phyloP scores from a whole-genome alignment of 2,888 invertebrate species.

The Drosophila phalerata region DNA sequence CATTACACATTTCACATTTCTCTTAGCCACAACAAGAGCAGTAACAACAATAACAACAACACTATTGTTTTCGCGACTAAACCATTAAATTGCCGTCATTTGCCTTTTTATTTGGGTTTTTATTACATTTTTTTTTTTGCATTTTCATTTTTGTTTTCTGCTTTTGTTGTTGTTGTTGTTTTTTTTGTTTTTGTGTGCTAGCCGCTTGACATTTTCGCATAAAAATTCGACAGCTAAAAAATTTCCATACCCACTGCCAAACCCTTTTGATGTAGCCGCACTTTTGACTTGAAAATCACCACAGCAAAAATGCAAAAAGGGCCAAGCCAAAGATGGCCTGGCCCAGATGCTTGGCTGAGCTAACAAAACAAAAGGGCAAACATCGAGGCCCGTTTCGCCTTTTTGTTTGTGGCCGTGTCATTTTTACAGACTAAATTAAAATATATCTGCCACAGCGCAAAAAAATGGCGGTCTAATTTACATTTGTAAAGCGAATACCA shows the following conservation, averaged over 20 bases:
- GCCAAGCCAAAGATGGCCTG: slow-evolving; percentile 46
- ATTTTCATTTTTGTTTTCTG: slow-evolving; percentile 39
- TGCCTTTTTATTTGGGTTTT: slow-evolving; percentile 73
- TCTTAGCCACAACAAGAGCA: slow-evolving; percentile 39
- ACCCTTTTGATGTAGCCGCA: slow-evolving; percentile 77
- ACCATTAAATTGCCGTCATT: slow-evolving; percentile 78
- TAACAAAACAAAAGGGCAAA: slow-evolving; percentile 73
- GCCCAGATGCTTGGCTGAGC: slow-evolving; percentile 64
- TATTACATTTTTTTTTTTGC: slow-evolving; percentile 55
- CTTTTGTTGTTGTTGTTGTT: too few relatives aligned
- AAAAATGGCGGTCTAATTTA: slow-evolving; percentile 80
- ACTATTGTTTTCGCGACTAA: slow-evolving; percentile 67
- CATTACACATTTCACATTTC: slow-evolving; percentile 73
- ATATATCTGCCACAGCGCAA: slow-evolving; percentile 71
- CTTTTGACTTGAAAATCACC: slow-evolving; percentile 76
- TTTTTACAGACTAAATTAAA: slow-evolving; percentile 83
- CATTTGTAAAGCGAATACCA: slow-evolving; percentile 79
- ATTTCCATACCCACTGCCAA: slow-evolving; percentile 73
- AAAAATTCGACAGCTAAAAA: slow-evolving; percentile 78
- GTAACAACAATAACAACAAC: slow-evolving; percentile 49
- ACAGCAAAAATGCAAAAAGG: slow-evolving; percentile 41
- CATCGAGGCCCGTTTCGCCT: slow-evolving; percentile 38
- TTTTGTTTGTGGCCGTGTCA: slow-evolving; percentile 81
- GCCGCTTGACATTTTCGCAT: slow-evolving; percentile 77
- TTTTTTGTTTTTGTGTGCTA: slow-evolving; percentile 31